Base-by-base conservation (phyloP, 92 coral and sea anemone species). In the Porites evermanni region DNA sequence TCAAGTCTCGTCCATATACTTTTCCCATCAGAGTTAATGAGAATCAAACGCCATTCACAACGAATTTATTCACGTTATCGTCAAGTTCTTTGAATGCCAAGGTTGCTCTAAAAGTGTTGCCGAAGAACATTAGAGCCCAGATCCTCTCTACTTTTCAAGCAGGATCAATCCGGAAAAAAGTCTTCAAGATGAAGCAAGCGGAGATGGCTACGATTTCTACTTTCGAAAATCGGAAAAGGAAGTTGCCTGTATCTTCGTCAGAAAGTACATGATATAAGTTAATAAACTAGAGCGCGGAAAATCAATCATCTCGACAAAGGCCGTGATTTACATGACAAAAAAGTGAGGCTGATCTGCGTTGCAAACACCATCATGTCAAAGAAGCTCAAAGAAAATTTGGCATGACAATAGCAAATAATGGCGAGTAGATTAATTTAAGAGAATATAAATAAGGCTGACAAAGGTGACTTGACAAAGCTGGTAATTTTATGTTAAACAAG, bases 51-150 rank as follows among this genome's bases (percentile, higher is more conserved):
- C 86, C 67, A 64, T 47, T 65, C 72, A 24, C 53, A 53, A 6
- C 70, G 53, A 74, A 54, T 38, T 83, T 19, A 12, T 73, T 74
- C 80, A 10, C 47, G 73, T 63, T 21, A 38, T 38, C 47, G 61
- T 10, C 44, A 38, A 83, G 87, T 83, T 83, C 87, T 58, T 74
- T 73, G 87, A 83, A 83, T 83, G 18, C 87, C 87, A 83, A 83
- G 79, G 87, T 83, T 83, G 87, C 87, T 50, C 52, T 19, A 44
- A 83, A 83, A 13, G 8, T 24, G 11, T 7, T 23, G 47, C 38
- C 20, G 4, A 8, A 53, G 50, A 73, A 13, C 51, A 52, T 74
- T 81, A 73, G 73, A 23, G 50, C 58, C 87, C 87, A 73, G 80
- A 52, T 64, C 87, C 72, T 75, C 65, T 13, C 79, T 29, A 23